Conservation (phyloP, 2,113 vertebrate species). For the Coptodon rendalli region DNA sequence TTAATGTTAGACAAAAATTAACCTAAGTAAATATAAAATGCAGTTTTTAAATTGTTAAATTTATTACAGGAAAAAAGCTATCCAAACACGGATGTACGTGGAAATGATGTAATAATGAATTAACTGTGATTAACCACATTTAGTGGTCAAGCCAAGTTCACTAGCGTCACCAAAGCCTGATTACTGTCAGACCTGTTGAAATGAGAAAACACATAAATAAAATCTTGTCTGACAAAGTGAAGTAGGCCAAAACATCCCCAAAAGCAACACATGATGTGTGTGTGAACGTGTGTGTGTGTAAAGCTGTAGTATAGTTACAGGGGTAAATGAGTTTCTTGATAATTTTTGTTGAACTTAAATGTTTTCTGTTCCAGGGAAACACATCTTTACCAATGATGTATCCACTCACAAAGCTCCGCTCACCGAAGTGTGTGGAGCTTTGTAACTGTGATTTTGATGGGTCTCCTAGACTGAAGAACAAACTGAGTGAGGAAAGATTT, state of each 20-base stretch:
- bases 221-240: neutral
- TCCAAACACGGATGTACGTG: neutral
- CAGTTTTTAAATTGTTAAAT: fast-evolving
- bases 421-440: neutral
- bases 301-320: neutral
- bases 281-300: neutral
- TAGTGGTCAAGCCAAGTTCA: fast-evolving
- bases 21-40: neutral
- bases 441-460: too few species aligned
- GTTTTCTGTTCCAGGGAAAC: neutral
- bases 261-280: neutral
- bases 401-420: neutral
- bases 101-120: fast-evolving
- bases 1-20: neutral
- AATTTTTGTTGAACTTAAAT: neutral
- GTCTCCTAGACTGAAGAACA: neutral
- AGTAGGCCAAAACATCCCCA: fast-evolving
- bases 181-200: neutral
- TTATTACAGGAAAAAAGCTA: neutral
- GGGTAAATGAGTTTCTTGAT: neutral
- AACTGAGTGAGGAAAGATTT: neutral
- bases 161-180: neutral
- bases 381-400: neutral
- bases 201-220: neutral
- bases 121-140: neutral